Evolutionary conservation across 2,113 vertebrate species (phyloP).

Genomic region (Atractosteus spatula): DNA sequence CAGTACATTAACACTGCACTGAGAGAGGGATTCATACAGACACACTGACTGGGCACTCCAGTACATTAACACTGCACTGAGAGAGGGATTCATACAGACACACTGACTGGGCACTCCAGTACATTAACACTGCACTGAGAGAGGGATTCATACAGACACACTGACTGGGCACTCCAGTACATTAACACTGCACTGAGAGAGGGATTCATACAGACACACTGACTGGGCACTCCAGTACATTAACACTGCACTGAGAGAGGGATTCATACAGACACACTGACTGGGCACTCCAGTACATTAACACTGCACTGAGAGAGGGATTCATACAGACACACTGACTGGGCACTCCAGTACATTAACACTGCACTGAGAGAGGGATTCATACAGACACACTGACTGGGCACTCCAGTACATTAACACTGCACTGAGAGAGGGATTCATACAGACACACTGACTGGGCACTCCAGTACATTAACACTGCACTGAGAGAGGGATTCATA

Average conservation of each 20-base stretch:
- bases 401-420: no score
- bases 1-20: no score
- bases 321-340: not conserved
- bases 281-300: constrained; percentile 2
- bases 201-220: no score
- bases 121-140: not conserved
- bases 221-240: no score
- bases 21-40: not conserved
- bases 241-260: no score
- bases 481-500: no score
- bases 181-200: not conserved
- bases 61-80: constrained; percentile 2
- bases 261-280: not conserved
- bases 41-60: not conserved
- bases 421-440: not conserved
- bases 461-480: no score
- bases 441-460: no score
- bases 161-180: no score
- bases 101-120: not conserved
- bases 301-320: not conserved
- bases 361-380: not conserved
- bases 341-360: not conserved
- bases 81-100: not conserved
- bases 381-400: no score
- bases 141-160: not conserved